Evolutionary conservation across 2,888 invertebrate species (phyloP).

Genomic region (Drosophila nr. fundita): DNA sequence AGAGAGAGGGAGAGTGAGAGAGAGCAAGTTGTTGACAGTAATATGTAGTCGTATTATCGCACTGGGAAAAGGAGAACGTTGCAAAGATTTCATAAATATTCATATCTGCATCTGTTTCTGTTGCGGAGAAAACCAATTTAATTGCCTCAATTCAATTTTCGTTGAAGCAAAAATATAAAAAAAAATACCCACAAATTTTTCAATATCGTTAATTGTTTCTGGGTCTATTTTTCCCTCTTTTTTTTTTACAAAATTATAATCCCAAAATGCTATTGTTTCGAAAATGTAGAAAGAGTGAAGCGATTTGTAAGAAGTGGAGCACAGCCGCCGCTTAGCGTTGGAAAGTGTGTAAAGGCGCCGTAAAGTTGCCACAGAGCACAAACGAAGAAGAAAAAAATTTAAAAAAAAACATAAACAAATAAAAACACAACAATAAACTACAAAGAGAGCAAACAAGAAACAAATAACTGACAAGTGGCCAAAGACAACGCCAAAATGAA

Average conservation of each 20-base stretch:
- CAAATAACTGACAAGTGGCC: conserved; percentile 47
- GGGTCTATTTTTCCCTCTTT: not conserved
- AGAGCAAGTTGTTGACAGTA: not conserved
- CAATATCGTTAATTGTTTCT: conserved; percentile 10
- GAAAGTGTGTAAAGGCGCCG: conserved; percentile 14
- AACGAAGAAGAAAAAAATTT: conserved; percentile 8
- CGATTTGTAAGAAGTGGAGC: conserved; percentile 10
- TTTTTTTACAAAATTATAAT: conserved; percentile 7
- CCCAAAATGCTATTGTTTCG: conserved; percentile 11
- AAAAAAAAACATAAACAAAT: conserved; percentile 3
- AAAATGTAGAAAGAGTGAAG: conserved; percentile 20
- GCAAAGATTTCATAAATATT: conserved; percentile 26
- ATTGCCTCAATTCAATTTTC: conserved; percentile 18
- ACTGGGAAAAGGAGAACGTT: conserved; percentile 13
- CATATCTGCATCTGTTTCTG: conserved; percentile 12
- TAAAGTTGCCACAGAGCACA: conserved; percentile 11
- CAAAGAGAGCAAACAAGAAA: conserved; percentile 13
- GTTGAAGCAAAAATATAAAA: not conserved
- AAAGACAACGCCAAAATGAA: conserved; percentile 75
- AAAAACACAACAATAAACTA: conserved; percentile 10
- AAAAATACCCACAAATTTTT: conserved; percentile 1
- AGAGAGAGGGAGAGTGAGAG: no score
- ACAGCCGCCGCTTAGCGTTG: conserved; percentile 11
- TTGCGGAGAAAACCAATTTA: conserved; percentile 20
- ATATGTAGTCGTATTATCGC: conserved; percentile 1